Evolutionary conservation across 2,888 invertebrate species (phyloP).

Genomic region (Folsomia manolachei): DNA sequence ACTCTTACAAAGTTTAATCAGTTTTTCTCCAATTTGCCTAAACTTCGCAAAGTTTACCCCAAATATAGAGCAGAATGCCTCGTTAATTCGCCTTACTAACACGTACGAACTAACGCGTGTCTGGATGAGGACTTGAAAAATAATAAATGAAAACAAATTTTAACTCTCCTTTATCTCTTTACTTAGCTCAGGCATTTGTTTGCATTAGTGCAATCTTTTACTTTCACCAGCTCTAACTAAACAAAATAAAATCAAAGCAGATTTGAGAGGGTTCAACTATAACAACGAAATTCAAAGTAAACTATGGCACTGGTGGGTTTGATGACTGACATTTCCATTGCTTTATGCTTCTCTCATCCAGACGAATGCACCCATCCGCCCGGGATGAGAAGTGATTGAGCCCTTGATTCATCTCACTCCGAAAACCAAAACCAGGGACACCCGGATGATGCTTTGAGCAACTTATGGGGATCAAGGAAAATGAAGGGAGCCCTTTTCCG

Average conservation of each 20-base stretch:
- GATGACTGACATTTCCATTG: background rate
- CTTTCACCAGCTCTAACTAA: background rate
- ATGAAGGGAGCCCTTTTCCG: background rate
- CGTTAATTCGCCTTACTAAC: too few species aligned
- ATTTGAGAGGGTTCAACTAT: background rate
- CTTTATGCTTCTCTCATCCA: background rate
- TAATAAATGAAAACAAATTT: background rate
- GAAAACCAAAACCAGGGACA: background rate
- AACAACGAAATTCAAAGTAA: background rate
- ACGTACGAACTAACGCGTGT: too few species aligned
- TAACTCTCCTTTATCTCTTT: background rate
- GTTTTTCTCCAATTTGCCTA: background rate
- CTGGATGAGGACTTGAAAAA: background rate
- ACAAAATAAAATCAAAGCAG: too few species aligned
- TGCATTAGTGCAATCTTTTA: background rate
- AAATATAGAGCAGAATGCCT: too few species aligned
- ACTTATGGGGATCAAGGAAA: background rate
- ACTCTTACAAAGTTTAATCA: background rate
- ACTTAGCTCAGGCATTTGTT: background rate
- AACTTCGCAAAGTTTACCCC: background rate
- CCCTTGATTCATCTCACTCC: background rate
- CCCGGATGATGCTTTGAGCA: background rate
- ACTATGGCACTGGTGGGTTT: too few species aligned
- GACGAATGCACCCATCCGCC: background rate
- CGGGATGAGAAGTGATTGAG: background rate